Evolutionary conservation across 2,888 invertebrate genomes (phyloP), one percentile per base, ranked within the genome.

Genomic region (Xiphydria camelus): DNA sequence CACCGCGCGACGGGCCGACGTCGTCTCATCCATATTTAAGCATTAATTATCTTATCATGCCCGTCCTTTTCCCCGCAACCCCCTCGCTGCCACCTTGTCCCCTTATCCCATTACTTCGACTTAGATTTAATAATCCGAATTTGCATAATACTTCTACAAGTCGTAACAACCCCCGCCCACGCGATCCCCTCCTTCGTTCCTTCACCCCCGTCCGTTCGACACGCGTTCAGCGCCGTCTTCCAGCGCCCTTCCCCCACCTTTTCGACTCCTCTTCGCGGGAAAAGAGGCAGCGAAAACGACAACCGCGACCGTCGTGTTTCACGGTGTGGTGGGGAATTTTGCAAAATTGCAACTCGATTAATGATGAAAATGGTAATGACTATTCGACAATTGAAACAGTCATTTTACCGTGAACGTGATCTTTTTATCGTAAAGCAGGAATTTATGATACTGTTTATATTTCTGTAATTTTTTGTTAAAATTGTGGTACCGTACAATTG

Each of bases 121-220:
- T 47, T 47, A 44, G 47, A 52, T 52, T 49, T 29, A 43, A 45
- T 47, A 45, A 52, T 47, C 34, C 33, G 29, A 38, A 52, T 52
- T 38, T 52, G 47, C 52, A 52, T 52, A 52, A 52, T 52, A 39
- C 42, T 37, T 44, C 41, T 32, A 32, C 42, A 41, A 50, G 41
- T 44, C 38, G 45, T 52, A 35, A 48, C 45, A 29, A 36, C 32
- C 21, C 45, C 22, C 35, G 15, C 23, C 36, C 25, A 43, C 20
- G 23, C 33, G 44, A 0, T 18, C 23, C 6, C n/a, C 4, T n/a
- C 3, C 3, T 2, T 34, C 7, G 18, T n/a, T n/a, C n/a, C n/a
- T n/a, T n/a, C n/a, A n/a, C n/a, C n/a, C n/a, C n/a, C n/a, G n/a
- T n/a, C n/a, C n/a, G n/a, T n/a, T n/a, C n/a, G n/a, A n/a, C n/a